A percentile compares a stretch with the other conserved stretches of the same genome.
Conservation (phyloP, 2,113 vertebrate genomes). For the Electrona antarctica region DNA sequence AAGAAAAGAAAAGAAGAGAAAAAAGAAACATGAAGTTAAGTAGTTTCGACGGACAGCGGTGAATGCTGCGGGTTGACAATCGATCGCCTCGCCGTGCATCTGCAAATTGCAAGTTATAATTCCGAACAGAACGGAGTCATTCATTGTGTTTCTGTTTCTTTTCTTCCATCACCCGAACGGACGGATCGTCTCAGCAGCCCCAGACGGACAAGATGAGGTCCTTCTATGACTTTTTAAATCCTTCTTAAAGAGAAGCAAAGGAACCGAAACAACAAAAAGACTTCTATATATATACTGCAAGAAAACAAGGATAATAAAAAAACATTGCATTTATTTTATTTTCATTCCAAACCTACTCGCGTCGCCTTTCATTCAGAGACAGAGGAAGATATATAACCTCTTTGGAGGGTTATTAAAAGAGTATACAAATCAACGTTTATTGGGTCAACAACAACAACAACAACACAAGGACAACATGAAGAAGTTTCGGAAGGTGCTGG, state of each 20-base stretch:
- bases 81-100: conserved; percentile 34
- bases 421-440: background rate
- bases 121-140: background rate
- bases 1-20: conserved; percentile 4
- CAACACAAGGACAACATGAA: conserved; percentile 83
- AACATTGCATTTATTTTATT: no score
- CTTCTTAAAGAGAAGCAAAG: conserved; percentile 58
- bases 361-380: no score
- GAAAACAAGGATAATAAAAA: no score
- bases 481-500: conserved; percentile 99
- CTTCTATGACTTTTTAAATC: conserved; percentile 71
- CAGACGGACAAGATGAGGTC: conserved; percentile 63
- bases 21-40: conserved; percentile 70
- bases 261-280: background rate
- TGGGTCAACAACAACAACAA: background rate
- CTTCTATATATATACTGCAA: background rate
- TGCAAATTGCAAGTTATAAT: conserved; percentile 35
- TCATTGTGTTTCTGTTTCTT: no score
- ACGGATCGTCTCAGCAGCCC: conserved; percentile 5
- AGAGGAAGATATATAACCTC: no score
- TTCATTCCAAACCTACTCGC: no score
- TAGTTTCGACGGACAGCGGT: conserved; percentile 38
- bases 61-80: conserved; percentile 49
- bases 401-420: conserved; percentile 9
- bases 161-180: no score